A percentile compares a stretch with the other conserved stretches of the same genome.
Evolutionary conservation across 2,888 invertebrate genomes (phyloP).

Genomic region (Drosophila multiciliata): DNA sequence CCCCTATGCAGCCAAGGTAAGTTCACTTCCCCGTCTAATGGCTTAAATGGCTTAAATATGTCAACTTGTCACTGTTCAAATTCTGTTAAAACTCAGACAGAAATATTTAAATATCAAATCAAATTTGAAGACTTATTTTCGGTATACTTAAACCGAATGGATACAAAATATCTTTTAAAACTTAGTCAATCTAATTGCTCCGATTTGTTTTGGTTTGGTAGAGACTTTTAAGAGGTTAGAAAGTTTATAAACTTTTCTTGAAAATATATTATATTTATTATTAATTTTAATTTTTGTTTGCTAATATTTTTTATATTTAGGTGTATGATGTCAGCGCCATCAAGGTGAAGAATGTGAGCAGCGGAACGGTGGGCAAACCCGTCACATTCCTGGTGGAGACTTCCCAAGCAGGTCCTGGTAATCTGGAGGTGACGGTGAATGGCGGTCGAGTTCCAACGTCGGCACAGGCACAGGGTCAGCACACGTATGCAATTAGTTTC

Average conservation of each 20-base stretch:
- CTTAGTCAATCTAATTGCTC: not conserved
- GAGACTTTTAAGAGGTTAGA: not conserved
- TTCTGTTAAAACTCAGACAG: not conserved
- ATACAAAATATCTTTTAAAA: not conserved
- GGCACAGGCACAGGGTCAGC: slow-evolving; percentile 98
- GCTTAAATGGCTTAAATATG: not conserved
- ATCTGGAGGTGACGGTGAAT: slow-evolving; percentile 99
- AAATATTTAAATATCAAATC: not conserved
- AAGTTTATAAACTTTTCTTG: not conserved
- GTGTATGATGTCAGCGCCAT: slow-evolving; percentile 97
- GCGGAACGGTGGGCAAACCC: slow-evolving; percentile 94
- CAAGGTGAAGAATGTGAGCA: slow-evolving; percentile 95
- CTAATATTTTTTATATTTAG: slow-evolving; percentile 76
- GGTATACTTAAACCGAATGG: no score
- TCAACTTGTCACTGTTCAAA: not conserved
- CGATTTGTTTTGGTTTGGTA: not conserved
- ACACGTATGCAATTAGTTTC: slow-evolving; percentile 98
- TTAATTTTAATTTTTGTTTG: no score
- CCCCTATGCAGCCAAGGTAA: slow-evolving; percentile 95
- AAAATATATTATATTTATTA: no score
- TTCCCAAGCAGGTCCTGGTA: slow-evolving; percentile 98
- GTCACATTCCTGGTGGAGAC: slow-evolving; percentile 98
- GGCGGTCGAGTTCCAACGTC: slow-evolving; percentile 98
- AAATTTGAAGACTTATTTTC: not conserved
- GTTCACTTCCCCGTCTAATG: slow-evolving; percentile 12